Percentiles rank a stretch among this genome's conserved stretches.
Conservation (phyloP, 2,113 vertebrate genomes). For the Lagopus muta region DNA sequence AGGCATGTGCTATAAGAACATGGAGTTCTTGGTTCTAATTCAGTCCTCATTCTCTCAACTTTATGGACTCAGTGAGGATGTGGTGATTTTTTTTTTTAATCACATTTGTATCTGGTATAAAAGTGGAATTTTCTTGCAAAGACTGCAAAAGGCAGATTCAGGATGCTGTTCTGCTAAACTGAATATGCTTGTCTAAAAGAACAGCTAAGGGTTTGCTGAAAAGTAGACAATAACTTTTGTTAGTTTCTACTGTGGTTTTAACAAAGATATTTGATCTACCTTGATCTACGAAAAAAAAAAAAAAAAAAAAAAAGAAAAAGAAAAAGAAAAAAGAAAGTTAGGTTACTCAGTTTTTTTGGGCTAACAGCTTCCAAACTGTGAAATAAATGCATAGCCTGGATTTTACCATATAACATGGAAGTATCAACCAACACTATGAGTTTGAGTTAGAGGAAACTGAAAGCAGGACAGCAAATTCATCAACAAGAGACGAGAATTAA, state of each 20-base stretch:
- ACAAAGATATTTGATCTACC: background rate
- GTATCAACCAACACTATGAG: background rate
- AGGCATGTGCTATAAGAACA: background rate
- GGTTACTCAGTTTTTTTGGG: background rate
- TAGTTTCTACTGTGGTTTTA: background rate
- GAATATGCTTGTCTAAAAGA: background rate
- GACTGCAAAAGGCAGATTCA: background rate
- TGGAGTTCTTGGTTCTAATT: background rate
- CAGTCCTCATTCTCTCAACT: background rate
- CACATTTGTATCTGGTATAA: background rate
- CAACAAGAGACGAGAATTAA: background rate
- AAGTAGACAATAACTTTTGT: background rate
- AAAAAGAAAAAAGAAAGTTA: accelerated
- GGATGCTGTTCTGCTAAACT: background rate
- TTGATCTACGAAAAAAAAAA: background rate
- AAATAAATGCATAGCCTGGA: background rate
- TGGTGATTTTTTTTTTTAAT: background rate
- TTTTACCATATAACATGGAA: background rate
- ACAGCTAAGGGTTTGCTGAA: background rate
- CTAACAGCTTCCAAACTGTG: background rate
- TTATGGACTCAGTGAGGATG: background rate
- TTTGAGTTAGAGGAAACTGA: background rate
- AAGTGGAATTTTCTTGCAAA: background rate
- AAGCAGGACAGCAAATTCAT: background rate
- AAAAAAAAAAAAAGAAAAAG: no score